Evolutionary conservation across 2,113 vertebrate genomes (phyloP).

Genomic region (Vidua macroura): DNA sequence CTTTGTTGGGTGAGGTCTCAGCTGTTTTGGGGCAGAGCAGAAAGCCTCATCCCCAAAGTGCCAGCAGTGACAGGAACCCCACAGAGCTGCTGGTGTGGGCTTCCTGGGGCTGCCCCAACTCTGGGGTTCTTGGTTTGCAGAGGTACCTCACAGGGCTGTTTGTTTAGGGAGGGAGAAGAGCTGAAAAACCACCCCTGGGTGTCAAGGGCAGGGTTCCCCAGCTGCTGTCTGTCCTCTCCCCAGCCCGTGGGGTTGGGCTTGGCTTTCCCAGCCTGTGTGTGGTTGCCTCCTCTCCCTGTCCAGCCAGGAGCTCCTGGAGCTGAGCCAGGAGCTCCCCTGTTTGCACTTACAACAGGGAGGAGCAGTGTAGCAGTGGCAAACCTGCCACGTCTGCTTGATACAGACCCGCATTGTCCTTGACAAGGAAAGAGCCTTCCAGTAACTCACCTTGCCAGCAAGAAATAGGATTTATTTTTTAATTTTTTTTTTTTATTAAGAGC

Average conservation of each 20-base stretch:
- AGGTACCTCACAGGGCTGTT: fast-evolving
- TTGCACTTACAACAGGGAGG: background rate
- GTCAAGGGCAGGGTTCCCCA: fast-evolving
- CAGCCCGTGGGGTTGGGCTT: fast-evolving
- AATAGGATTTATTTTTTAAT: background rate
- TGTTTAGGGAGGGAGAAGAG: background rate
- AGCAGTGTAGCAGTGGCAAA: background rate
- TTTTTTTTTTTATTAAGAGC: background rate
- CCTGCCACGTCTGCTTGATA: background rate
- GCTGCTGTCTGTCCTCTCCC: background rate
- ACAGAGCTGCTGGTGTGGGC: background rate
- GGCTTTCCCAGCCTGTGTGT: background rate
- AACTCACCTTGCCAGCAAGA: conserved; percentile 34
- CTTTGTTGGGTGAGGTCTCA: background rate
- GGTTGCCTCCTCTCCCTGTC: background rate
- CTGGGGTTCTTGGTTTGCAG: fast-evolving
- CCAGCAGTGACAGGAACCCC: fast-evolving
- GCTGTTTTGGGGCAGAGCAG: background rate
- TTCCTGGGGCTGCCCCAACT: background rate
- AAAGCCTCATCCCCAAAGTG: background rate
- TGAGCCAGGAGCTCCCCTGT: background rate
- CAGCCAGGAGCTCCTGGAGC: fast-evolving
- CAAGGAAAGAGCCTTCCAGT: background rate
- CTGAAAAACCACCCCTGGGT: background rate
- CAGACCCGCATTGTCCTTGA: conserved; percentile 49